A percentile compares a stretch with the other conserved stretches of the same genome.
These are phyloP conservation scores for Holothuria leucospilota DNA, from an alignment of 53 echinoderm and acorn worm species.

Conservation along the genomic window DNA sequence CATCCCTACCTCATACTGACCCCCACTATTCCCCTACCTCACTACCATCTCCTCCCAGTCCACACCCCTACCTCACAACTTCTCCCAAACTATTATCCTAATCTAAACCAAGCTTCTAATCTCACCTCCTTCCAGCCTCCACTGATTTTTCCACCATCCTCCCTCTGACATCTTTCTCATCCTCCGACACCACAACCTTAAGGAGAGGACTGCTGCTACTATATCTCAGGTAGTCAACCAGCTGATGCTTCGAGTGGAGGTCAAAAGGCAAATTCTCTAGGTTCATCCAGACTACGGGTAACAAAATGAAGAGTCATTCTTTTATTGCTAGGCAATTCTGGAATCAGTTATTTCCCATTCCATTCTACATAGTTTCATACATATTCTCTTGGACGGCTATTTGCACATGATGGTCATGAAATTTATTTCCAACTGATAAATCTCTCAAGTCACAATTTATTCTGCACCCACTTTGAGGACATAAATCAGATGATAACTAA, in stretches of 20 bases:
- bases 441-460: too few relatives aligned
- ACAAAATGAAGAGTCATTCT: too few relatives aligned
- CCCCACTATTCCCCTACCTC: not conserved
- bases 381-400: too few relatives aligned
- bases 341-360: too few relatives aligned
- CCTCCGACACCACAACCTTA: not conserved
- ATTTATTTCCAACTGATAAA: too few relatives aligned
- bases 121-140: conserved; percentile 11
- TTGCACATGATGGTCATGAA: too few relatives aligned
- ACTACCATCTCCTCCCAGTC: not conserved
- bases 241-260: conserved; percentile 64
- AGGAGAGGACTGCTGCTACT: conserved; percentile 1
- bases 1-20: not conserved
- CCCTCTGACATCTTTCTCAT: not conserved
- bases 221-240: conserved; percentile 37
- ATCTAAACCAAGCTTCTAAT: not conserved
- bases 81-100: not conserved
- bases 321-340: too few relatives aligned
- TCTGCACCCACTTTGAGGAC: too few relatives aligned
- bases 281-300: not conserved
- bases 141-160: conserved; percentile 9
- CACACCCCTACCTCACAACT: not conserved
- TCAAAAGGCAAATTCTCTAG: conserved; percentile 70
- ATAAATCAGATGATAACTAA: too few relatives aligned
- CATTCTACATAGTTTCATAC: too few relatives aligned